phyloP scores from a whole-genome alignment of 2,113 vertebrate genomes.

The Synodontis membranacea region DNA sequence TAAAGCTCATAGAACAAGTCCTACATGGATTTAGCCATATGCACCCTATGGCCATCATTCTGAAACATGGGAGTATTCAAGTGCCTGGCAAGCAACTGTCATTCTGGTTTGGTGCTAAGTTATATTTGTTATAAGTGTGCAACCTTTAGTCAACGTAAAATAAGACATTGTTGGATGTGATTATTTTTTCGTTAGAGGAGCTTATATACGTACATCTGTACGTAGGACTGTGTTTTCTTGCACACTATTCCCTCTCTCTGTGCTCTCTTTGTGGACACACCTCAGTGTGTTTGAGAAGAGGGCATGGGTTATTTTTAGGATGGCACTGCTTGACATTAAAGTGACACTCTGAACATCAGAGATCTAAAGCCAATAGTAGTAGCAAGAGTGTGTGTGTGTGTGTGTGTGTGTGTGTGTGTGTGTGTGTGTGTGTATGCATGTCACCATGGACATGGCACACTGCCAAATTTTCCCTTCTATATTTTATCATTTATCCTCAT shows the following conservation, averaged over 20 bases:
- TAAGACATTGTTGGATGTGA: background rate
- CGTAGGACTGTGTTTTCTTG: background rate
- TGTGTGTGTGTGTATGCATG: background rate
- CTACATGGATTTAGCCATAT: background rate
- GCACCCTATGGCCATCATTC: background rate
- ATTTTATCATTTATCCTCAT: background rate
- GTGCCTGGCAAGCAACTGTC: background rate
- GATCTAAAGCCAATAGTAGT: background rate
- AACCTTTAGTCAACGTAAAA: background rate
- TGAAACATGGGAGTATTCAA: background rate
- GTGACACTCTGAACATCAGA: background rate
- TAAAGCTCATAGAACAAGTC: background rate
- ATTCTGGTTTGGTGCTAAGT: background rate
- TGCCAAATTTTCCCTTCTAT: background rate
- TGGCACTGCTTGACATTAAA: constrained; percentile 11
- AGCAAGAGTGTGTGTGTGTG: constrained; percentile 8
- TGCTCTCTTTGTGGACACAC: background rate
- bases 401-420: background rate
- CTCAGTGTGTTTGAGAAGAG: background rate
- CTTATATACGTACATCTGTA: too few species aligned
- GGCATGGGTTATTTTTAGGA: constrained; percentile 1
- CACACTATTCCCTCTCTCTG: background rate
- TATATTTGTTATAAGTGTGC: background rate
- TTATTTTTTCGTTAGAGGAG: background rate
- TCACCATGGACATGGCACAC: background rate